phyloP scores from a whole-genome alignment of 2,113 vertebrate species.

The Nothobranchius kuhntae region DNA sequence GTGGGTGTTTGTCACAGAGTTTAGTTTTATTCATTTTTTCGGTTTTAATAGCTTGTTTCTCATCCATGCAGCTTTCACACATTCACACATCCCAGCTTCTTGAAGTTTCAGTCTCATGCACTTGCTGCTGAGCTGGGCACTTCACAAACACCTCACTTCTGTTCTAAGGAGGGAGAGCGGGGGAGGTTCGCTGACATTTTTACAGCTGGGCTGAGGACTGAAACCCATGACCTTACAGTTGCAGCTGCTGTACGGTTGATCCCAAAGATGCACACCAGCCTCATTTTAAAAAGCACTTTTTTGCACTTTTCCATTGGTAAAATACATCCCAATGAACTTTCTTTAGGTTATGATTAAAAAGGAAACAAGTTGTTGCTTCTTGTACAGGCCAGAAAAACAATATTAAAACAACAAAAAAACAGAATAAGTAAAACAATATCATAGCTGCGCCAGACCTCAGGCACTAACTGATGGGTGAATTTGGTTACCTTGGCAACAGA shows the following conservation, averaged over 20 bases:
- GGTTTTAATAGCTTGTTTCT: conserved; percentile 26
- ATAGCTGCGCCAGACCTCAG: conserved; percentile 56
- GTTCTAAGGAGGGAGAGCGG: background rate
- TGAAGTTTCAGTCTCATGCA: conserved; percentile 4
- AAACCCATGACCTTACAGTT: conserved; percentile 13
- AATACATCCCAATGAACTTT: conserved; percentile 25
- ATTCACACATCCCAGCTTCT: conserved; percentile 15
- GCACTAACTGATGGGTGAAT: conserved; percentile 74
- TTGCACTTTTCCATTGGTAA: background rate
- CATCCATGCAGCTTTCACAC: conserved; percentile 14
- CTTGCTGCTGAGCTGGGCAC: conserved; percentile 15
- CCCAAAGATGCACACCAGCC: background rate
- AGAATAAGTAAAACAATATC: conserved; percentile 72
- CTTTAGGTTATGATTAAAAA: conserved; percentile 25
- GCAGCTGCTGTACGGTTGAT: background rate
- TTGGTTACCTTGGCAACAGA: conserved; percentile 82
- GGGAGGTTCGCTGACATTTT: conserved; percentile 3
- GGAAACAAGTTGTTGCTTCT: conserved; percentile 1
- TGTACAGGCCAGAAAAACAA: conserved; percentile 40
- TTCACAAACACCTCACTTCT: conserved; percentile 7
- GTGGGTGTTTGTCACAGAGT: conserved; percentile 20
- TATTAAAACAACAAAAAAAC: conserved; percentile 64
- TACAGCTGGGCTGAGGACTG: background rate
- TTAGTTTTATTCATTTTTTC: background rate
- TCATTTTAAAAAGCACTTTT: background rate